Evolutionary conservation across 53 echinoderm and acorn worm species (phyloP).

Genomic region (Zoroaster sp.): DNA sequence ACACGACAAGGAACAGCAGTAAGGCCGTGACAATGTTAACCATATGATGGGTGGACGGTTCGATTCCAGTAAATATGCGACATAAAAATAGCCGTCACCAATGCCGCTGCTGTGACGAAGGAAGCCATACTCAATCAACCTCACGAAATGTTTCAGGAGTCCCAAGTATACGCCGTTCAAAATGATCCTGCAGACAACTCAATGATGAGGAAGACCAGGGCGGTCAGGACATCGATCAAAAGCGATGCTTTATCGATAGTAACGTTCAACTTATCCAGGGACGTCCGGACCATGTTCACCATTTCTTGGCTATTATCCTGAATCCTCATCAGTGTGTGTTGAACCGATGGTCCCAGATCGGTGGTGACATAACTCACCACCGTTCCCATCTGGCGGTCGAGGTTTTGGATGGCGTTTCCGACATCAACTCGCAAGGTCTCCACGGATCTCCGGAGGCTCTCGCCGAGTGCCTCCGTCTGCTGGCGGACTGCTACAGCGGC

Average conservation of each 20-base stretch:
- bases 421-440: too few species aligned
- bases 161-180: background rate
- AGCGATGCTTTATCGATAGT: background rate
- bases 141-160: background rate
- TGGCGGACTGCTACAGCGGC: too few species aligned
- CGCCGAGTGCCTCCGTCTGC: too few species aligned
- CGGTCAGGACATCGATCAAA: background rate
- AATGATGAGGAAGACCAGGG: background rate
- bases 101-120: background rate
- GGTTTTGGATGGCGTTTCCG: too few species aligned
- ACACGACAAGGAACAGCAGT: background rate
- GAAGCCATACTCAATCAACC: background rate
- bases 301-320: background rate
- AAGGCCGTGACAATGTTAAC: background rate
- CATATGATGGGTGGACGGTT: background rate
- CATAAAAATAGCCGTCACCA: background rate
- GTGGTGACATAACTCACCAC: too few species aligned
- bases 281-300: background rate
- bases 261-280: background rate
- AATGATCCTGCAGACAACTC: background rate
- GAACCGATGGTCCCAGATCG: background rate
- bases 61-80: background rate
- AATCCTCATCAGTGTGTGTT: background rate
- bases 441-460: too few species aligned
- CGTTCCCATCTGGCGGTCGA: too few species aligned